phyloP scores from a whole-genome alignment of 2,797 vertebrate genomes.

The Cyclura pinguis region DNA sequence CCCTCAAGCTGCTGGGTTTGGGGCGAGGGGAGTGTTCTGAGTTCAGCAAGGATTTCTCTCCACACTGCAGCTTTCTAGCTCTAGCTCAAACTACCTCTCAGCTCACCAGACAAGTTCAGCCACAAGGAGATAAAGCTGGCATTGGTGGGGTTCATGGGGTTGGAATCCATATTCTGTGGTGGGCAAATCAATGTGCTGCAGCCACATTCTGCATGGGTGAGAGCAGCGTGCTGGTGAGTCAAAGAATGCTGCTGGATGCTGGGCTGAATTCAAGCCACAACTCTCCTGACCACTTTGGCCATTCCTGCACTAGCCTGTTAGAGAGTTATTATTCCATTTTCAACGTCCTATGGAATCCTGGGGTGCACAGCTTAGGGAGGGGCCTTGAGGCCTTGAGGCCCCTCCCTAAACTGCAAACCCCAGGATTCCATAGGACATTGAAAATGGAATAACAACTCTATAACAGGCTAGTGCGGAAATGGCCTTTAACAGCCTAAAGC shows the following conservation, averaged over 20 bases:
- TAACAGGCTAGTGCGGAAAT: no score
- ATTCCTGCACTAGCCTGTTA: background rate
- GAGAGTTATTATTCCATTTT: no score
- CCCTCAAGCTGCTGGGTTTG: background rate
- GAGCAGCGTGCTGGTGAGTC: background rate
- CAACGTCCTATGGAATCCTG: no score
- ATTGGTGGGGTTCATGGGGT: background rate
- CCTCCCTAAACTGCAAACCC: no score
- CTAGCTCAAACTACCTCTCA: no score
- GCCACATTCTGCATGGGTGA: background rate
- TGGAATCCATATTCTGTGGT: background rate
- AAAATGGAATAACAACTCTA: no score
- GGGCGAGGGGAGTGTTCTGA: background rate
- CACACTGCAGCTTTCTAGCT: background rate
- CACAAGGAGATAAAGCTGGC: background rate
- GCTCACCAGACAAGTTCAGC: background rate
- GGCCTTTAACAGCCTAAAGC: no score
- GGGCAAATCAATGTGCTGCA: background rate
- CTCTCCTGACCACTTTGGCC: no score
- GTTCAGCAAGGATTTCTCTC: background rate
- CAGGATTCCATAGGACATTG: no score
- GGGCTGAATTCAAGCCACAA: background rate
- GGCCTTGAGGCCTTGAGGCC: no score
- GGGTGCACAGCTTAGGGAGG: no score
- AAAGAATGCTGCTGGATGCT: background rate